Conservation (phyloP, 2,888 invertebrate genomes). For the Lithophane ornitopus region DNA sequence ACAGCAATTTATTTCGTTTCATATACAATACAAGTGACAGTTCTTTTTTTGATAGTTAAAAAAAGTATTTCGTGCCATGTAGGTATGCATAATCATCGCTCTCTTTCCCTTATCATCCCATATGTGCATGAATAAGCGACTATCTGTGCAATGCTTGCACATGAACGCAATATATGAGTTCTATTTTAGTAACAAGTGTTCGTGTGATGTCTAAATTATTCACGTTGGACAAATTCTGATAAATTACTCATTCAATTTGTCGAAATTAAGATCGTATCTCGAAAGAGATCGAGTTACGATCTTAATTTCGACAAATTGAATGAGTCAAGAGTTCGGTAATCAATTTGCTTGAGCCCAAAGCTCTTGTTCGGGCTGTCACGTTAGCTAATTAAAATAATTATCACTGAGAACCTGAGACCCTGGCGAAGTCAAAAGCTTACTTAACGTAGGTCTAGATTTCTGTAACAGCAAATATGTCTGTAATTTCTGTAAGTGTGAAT, state of each 20-base stretch:
- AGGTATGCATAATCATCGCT: background rate
- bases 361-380: too few species aligned
- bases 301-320: too few species aligned
- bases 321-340: slow-evolving; percentile 23
- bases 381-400: background rate
- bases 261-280: slow-evolving; percentile 37
- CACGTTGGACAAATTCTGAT: background rate
- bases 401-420: background rate
- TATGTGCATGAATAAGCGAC: slow-evolving; percentile 3
- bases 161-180: background rate
- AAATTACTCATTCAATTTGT: slow-evolving; percentile 37
- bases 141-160: background rate
- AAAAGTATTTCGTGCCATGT: background rate
- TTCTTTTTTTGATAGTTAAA: background rate
- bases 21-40: background rate
- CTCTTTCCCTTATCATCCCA: too few species aligned
- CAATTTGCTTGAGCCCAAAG: slow-evolving; percentile 13
- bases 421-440: background rate
- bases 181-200: slow-evolving; percentile 14
- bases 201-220: slow-evolving; percentile 16
- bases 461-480: background rate
- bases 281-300: too few species aligned
- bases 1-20: background rate
- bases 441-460: background rate
- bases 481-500: background rate